These are phyloP conservation scores for Trichosurus vulpecula DNA, from an alignment of 2,797 vertebrate species.

Conservation along the genomic window DNA sequence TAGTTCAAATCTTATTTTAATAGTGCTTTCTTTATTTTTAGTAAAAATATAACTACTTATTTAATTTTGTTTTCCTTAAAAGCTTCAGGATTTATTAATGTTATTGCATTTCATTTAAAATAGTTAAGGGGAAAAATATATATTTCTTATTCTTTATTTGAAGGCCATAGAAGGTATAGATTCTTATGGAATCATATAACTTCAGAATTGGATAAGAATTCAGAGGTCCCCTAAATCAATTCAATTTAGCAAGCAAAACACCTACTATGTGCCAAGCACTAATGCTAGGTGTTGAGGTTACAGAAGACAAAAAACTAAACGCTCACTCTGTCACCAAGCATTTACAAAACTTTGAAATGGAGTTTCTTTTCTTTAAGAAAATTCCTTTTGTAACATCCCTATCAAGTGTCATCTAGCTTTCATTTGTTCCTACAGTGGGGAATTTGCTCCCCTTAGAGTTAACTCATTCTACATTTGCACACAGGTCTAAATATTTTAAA, in stretches of 20 bases:
- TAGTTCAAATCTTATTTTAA: slow-evolving; percentile 46
- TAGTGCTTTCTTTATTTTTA: background rate
- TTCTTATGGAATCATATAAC: background rate
- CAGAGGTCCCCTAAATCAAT: background rate
- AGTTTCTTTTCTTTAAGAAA: background rate
- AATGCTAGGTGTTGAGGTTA: background rate
- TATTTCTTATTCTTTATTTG: slow-evolving; percentile 19
- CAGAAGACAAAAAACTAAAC: background rate
- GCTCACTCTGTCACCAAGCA: background rate
- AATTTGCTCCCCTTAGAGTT: background rate
- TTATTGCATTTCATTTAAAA: slow-evolving; percentile 33
- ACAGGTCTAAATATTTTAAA: background rate
- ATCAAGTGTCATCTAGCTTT: background rate
- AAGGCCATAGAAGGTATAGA: background rate
- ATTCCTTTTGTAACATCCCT: background rate
- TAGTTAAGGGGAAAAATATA: slow-evolving; percentile 17
- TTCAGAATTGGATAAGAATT: background rate
- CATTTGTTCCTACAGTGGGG: background rate
- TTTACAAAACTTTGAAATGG: background rate
- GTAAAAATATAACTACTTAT: slow-evolving; percentile 33
- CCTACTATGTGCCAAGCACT: background rate
- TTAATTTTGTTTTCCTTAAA: slow-evolving; percentile 43
- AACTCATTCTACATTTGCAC: background rate
- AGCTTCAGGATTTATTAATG: slow-evolving; percentile 18
- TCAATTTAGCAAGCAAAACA: background rate